Base-by-base conservation (phyloP, 2,113 vertebrate genomes). In the Sander vitreus region DNA sequence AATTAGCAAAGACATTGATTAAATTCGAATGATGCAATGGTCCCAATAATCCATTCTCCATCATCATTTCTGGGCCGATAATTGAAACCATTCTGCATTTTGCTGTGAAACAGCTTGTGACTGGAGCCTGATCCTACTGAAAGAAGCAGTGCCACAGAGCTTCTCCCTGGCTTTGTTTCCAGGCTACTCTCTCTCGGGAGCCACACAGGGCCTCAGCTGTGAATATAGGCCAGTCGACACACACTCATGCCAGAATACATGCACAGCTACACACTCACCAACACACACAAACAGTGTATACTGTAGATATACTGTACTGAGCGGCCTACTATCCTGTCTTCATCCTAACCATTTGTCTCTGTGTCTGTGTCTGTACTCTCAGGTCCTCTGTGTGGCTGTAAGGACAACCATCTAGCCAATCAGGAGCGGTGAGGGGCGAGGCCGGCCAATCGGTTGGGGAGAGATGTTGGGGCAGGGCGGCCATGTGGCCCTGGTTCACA, bases 391-490 rank as follows among this genome's bases (percentile, higher is more conserved):
- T 2, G 27, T 73, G 43, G 65, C 86, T 51, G 23, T 81, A 74
- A 73, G 82, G 54, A 78, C 76, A 88, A 74, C 62, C 62, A 27
- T 75, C 75, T 25, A 75, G 70, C 80, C 88, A 89, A 69, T 83
- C 81, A 86, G 76, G 77, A 85, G 81, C 58, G 57, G 73, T 25
- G 81, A 88, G 50, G 62, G 64, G 16, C 2, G 73, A 75, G 75
- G 76, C 65, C 33, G 50, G 69, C 81, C 89, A 85, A 80, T 87
- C 36, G 55, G 83, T 88, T 18, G 83, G 80, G 85, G 81, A 94
- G 93, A 86, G 81, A 99, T 98, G 98, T 94, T 93, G 92, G 85
- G 80, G 73, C 93, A 85, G 89, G 83, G 93, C 82, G 59, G 50
- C 59, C 88, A 2, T 85, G 87, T 80, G 81, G 77, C 90, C 87